Percentiles rank a stretch among this genome's conserved stretches.
Evolutionary conservation across 1,140 invertebrate genomes (phyloP).

Genomic region (Euborellia annulipes): DNA sequence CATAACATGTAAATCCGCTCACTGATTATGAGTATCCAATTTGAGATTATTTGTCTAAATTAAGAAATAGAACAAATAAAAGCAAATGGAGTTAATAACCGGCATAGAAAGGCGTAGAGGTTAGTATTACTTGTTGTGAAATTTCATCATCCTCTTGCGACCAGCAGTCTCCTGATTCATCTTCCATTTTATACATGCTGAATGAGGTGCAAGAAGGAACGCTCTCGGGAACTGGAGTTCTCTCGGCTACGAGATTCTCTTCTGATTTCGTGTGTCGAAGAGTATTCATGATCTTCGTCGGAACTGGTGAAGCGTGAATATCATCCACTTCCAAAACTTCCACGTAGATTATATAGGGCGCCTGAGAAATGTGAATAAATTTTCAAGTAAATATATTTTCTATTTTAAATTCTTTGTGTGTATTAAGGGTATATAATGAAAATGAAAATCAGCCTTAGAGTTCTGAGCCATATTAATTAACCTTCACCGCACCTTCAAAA

Average conservation of each 20-base stretch:
- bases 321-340: conserved; percentile 90
- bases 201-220: conserved; percentile 10
- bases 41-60: no score
- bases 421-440: no score
- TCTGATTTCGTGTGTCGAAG: conserved; percentile 84
- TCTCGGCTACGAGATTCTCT: conserved; percentile 53
- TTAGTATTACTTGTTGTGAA: conserved; percentile 42
- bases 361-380: conserved; percentile 43
- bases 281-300: conserved; percentile 59
- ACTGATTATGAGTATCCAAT: no score
- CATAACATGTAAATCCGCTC: no score
- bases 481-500: no score
- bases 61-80: background rate
- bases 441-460: no score
- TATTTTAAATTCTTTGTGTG: no score
- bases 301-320: conserved; percentile 60
- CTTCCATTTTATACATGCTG: conserved; percentile 18
- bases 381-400: no score
- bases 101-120: conserved; percentile 18
- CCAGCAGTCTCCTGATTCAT: conserved; percentile 58
- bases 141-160: conserved; percentile 94
- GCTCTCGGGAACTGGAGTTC: background rate
- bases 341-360: conserved; percentile 94
- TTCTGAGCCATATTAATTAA: no score
- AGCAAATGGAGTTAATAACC: conserved; percentile 21